Evolutionary conservation across 2,888 invertebrate species (phyloP).

Genomic region (Prosapia bicincta): DNA sequence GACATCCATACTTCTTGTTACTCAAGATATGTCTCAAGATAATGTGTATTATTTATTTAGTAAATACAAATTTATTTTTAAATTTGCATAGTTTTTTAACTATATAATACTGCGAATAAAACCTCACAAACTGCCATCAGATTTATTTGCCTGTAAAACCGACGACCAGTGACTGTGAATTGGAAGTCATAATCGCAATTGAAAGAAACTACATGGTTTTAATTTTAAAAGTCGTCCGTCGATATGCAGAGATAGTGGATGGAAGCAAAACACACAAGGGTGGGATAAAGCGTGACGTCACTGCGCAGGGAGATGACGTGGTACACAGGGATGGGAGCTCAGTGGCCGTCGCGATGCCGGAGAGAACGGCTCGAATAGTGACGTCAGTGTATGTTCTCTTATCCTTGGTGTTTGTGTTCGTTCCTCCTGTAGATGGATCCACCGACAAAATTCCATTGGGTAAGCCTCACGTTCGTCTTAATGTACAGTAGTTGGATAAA

Average conservation of each 20-base stretch:
- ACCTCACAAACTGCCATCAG: too few relatives aligned
- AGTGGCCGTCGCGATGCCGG: not conserved
- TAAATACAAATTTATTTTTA: too few relatives aligned
- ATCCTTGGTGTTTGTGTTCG: not conserved
- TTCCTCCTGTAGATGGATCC: not conserved
- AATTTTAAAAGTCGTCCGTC: not conserved
- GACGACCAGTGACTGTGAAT: not conserved
- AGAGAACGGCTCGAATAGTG: not conserved
- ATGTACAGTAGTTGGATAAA: too few relatives aligned
- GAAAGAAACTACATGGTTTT: not conserved
- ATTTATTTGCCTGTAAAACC: not conserved
- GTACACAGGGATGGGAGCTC: not conserved
- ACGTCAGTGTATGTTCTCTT: not conserved
- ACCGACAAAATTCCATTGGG: not conserved
- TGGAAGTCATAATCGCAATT: not conserved
- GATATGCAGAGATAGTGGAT: not conserved
- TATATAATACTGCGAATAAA: too few relatives aligned
- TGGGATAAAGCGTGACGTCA: not conserved
- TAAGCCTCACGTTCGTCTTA: too few relatives aligned
- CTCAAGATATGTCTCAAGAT: too few relatives aligned
- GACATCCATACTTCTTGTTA: too few relatives aligned
- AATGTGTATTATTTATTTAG: too few relatives aligned
- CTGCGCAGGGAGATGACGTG: not conserved
- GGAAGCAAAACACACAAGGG: not conserved
- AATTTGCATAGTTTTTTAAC: too few relatives aligned